These are phyloP conservation scores for Mormyrus iriodes DNA, from an alignment of 2,113 vertebrate species.

Conservation along the genomic window DNA sequence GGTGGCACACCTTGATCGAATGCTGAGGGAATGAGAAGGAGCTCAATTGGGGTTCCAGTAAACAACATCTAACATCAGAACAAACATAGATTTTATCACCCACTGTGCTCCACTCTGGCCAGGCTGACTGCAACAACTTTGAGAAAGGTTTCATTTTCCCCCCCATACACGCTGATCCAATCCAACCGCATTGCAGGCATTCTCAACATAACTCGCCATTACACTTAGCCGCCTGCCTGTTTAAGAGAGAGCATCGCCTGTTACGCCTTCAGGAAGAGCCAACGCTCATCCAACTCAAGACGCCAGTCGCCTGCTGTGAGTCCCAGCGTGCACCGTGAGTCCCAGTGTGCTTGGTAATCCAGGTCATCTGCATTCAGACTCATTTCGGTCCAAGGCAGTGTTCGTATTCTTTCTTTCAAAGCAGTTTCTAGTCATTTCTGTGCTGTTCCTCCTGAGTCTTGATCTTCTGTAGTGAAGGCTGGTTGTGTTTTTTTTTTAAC, in stretches of 20 bases:
- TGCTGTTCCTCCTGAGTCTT: background rate
- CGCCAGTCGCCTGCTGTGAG: background rate
- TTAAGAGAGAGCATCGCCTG: background rate
- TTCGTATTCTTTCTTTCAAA: background rate
- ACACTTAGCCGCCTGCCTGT: background rate
- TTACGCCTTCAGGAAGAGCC: background rate
- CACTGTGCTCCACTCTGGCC: background rate
- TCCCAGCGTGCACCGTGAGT: background rate
- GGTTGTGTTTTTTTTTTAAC: background rate
- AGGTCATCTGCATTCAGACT: background rate
- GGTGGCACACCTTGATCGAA: conserved; percentile 29
- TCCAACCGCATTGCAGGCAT: background rate
- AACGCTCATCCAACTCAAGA: background rate
- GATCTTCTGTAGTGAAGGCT: background rate
- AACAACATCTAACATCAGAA: background rate
- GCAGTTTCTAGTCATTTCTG: background rate
- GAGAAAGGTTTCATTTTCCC: background rate
- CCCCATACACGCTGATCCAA: background rate
- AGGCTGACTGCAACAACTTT: background rate
- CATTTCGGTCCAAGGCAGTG: background rate
- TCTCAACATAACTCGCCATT: background rate
- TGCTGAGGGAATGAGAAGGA: conserved; percentile 5
- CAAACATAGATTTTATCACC: too few relatives aligned
- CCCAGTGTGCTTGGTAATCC: background rate
- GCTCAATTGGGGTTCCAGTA: conserved; percentile 12